Evolutionary conservation across 2,888 invertebrate genomes (phyloP).

Genomic region (Xanthia togata): DNA sequence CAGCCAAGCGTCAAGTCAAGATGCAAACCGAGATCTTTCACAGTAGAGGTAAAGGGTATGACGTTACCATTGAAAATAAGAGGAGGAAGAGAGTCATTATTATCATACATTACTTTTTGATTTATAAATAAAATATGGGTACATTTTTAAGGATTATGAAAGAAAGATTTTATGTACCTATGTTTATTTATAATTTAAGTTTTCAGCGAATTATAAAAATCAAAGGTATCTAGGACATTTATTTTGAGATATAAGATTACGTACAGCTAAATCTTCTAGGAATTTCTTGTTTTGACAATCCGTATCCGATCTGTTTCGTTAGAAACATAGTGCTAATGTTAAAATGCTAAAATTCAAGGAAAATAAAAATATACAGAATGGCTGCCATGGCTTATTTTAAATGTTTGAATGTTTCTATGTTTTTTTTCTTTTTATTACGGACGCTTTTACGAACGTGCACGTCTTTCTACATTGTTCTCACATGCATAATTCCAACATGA

Average conservation of each 20-base stretch:
- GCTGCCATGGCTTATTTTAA: too few species aligned
- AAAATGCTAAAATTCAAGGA: slow-evolving; percentile 54
- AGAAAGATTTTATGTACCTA: neutral
- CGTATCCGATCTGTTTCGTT: slow-evolving; percentile 45
- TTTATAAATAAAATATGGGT: neutral
- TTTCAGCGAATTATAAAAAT: slow-evolving; percentile 17
- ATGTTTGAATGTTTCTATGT: too few species aligned
- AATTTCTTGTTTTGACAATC: slow-evolving; percentile 56
- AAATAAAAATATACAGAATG: slow-evolving; percentile 31
- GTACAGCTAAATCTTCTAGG: slow-evolving; percentile 23
- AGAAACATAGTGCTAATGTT: slow-evolving; percentile 22
- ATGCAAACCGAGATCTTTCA: too few species aligned
- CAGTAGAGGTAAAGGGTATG: too few species aligned
- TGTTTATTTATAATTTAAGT: slow-evolving; percentile 2
- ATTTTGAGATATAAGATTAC: slow-evolving; percentile 20
- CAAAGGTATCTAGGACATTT: slow-evolving; percentile 21
- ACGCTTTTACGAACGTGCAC: too few species aligned
- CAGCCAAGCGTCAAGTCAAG: too few species aligned
- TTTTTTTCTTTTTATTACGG: too few species aligned
- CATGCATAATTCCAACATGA: too few species aligned
- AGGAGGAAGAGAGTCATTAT: too few species aligned
- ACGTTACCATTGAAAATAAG: too few species aligned
- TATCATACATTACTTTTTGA: neutral
- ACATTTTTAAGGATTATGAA: neutral
- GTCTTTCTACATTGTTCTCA: too few species aligned